Percentiles rank a stretch among this genome's conserved stretches.
These are phyloP conservation scores for Slavum lentiscoides DNA, from an alignment of 2,888 invertebrate species.

Conservation along the genomic window DNA sequence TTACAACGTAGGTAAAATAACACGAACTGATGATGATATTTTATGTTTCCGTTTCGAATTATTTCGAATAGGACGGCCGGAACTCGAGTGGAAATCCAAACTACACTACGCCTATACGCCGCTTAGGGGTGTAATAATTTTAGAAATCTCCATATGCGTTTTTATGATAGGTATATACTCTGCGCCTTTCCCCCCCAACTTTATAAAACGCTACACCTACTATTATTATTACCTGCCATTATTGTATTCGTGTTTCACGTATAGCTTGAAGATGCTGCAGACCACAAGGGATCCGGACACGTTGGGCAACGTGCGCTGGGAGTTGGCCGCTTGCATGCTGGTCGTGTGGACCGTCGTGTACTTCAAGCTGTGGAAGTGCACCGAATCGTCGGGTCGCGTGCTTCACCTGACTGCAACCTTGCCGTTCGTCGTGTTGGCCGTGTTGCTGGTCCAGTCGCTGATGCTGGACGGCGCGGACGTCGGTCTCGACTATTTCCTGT, in stretches of 20 bases:
- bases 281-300: slow-evolving; percentile 74
- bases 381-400: slow-evolving; percentile 88
- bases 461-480: slow-evolving; percentile 85
- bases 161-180: no score
- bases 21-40: no score
- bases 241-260: background rate
- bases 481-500: slow-evolving; percentile 79
- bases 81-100: no score
- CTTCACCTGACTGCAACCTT: slow-evolving; percentile 92
- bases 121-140: no score
- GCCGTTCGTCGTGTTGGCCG: slow-evolving; percentile 84
- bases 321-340: slow-evolving; percentile 83
- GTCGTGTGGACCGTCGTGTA: slow-evolving; percentile 94
- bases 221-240: background rate
- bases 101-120: no score
- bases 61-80: no score
- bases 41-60: no score
- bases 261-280: slow-evolving; percentile 71
- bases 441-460: slow-evolving; percentile 83
- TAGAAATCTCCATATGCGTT: background rate
- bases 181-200: no score
- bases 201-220: no score
- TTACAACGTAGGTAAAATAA: no score
- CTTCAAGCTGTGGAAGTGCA: slow-evolving; percentile 95
- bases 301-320: slow-evolving; percentile 82